phyloP scores from a whole-genome alignment of 2,113 vertebrate species.

The Oryzias woworae region DNA sequence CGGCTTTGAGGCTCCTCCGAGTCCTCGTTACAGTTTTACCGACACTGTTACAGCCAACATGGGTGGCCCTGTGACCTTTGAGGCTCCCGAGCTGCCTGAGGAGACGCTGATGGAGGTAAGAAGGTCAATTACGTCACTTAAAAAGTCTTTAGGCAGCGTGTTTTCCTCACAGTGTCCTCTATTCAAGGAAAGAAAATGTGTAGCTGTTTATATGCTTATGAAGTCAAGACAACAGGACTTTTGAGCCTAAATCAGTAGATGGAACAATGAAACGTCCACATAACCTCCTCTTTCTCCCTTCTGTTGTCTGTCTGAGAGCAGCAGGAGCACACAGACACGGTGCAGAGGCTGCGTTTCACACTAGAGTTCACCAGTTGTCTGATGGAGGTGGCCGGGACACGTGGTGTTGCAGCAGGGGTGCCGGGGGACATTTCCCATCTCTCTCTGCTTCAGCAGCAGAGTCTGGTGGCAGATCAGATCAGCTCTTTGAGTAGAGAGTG shows the following conservation, averaged over 20 bases:
- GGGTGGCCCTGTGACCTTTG: conserved; percentile 87
- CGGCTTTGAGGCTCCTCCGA: conserved; percentile 78
- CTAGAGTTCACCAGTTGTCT: conserved; percentile 87
- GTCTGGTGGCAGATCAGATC: conserved; percentile 93
- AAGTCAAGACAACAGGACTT: too few species aligned
- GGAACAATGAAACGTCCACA: background rate
- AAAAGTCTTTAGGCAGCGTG: background rate
- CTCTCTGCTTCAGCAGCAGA: conserved; percentile 85
- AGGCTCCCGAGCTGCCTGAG: conserved; percentile 92
- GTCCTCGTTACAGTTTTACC: conserved; percentile 82
- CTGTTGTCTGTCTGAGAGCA: conserved; percentile 55
- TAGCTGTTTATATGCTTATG: too few species aligned
- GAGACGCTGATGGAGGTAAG: conserved; percentile 98
- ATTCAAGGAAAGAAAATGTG: too few species aligned
- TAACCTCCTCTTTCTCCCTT: background rate
- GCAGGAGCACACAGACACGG: conserved; percentile 94
- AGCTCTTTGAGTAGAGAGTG: conserved; percentile 93
- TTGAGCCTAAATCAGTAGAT: too few species aligned
- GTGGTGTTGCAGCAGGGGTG: conserved; percentile 60
- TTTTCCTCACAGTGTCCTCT: too few species aligned
- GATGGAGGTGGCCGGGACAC: conserved; percentile 86
- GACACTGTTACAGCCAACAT: conserved; percentile 85
- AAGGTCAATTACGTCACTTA: background rate
- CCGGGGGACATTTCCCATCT: conserved; percentile 53
- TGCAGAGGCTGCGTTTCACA: conserved; percentile 87